Conservation (phyloP, 1,140 invertebrate species). For the Bilobella aurantiaca region DNA sequence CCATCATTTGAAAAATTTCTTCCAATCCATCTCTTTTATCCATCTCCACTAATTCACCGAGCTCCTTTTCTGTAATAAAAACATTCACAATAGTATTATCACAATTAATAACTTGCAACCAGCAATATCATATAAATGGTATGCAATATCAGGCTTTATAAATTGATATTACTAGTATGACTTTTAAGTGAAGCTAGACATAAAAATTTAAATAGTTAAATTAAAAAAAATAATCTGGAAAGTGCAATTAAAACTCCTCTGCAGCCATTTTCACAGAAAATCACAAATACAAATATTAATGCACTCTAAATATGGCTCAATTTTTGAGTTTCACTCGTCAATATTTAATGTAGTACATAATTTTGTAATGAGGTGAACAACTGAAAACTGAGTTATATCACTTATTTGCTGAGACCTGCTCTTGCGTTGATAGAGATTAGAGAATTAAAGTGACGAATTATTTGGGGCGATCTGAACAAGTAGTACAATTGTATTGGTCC, state of each 20-base stretch:
- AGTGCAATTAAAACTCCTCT: no score
- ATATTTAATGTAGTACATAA: neutral
- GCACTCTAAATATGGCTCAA: no score
- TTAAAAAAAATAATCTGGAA: no score
- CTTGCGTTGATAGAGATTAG: neutral
- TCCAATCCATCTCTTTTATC: neutral
- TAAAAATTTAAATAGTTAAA: no score
- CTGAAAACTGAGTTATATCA: neutral
- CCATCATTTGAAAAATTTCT: neutral
- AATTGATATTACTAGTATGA: no score
- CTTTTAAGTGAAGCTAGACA: no score
- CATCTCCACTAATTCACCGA: neutral
- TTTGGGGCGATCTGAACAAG: neutral
- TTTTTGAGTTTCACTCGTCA: no score
- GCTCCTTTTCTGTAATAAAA: neutral
- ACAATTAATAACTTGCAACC: neutral
- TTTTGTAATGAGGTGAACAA: neutral
- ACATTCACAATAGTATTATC: neutral
- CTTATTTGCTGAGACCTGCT: neutral
- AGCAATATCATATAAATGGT: neutral
- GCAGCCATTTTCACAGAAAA: no score
- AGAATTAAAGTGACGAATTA: neutral
- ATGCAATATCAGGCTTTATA: no score
- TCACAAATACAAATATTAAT: no score
- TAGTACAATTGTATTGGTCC: neutral